A percentile compares a stretch with the other conserved stretches of the same genome.
phyloP scores from a whole-genome alignment of 2,797 vertebrate species.

The Coregonus sp. region DNA sequence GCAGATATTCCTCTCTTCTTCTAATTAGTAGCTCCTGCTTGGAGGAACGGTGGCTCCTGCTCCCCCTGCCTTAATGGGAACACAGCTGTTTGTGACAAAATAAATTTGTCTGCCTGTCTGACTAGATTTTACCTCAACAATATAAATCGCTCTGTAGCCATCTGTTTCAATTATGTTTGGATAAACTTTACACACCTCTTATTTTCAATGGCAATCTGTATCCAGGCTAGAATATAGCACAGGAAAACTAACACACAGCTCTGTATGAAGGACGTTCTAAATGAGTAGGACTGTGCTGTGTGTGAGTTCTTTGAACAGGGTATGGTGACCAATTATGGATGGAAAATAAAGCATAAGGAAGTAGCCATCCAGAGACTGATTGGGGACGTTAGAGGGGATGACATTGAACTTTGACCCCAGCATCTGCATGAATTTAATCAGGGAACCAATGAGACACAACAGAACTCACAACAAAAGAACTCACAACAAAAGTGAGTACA shows the following conservation, averaged over 20 bases:
- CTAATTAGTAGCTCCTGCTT: constrained; percentile 60
- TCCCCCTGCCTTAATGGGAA: constrained; percentile 60
- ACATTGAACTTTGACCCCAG: constrained; percentile 27
- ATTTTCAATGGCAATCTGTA: constrained; percentile 27
- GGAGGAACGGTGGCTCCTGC: constrained; percentile 51
- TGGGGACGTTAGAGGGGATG: constrained; percentile 18
- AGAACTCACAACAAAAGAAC: too few species aligned
- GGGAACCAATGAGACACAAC: constrained; percentile 17
- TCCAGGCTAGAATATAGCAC: neutral
- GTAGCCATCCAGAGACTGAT: constrained; percentile 15
- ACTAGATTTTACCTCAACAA: constrained; percentile 63
- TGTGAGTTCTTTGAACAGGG: constrained; percentile 17
- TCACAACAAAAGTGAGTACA: too few species aligned
- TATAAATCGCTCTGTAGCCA: constrained; percentile 60
- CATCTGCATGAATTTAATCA: constrained; percentile 37
- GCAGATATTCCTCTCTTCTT: constrained; percentile 51
- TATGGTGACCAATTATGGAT: constrained; percentile 30
- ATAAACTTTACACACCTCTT: constrained; percentile 41
- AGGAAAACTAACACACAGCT: constrained; percentile 15
- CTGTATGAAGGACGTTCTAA: constrained; percentile 33
- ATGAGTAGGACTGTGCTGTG: constrained; percentile 2
- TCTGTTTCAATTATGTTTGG: constrained; percentile 74
- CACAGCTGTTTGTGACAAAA: constrained; percentile 78
- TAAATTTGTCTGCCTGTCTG: constrained; percentile 79
- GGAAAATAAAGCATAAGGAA: constrained; percentile 21